These are phyloP conservation scores for Drosophila mercatorum DNA, from an alignment of 2,888 invertebrate species.

Conservation along the genomic window DNA sequence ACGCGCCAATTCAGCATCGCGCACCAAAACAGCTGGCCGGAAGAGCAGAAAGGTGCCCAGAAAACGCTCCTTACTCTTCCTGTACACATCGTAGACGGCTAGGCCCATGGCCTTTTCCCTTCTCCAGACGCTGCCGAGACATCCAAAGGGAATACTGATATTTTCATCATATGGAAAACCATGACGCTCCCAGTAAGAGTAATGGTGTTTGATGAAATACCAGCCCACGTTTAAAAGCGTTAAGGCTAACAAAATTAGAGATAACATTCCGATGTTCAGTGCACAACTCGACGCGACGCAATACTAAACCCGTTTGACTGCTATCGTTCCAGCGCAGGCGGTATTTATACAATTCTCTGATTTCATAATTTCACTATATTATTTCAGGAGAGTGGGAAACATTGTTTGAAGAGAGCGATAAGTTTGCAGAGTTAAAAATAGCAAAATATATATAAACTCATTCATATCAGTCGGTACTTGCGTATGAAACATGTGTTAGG, in stretches of 20 bases:
- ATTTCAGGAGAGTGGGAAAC: conserved; percentile 13
- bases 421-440: neutral
- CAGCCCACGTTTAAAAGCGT: conserved; percentile 43
- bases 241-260: conserved; percentile 16
- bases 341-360: conserved; percentile 31
- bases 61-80: conserved; percentile 80
- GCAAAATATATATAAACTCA: no score
- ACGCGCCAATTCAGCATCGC: conserved; percentile 87
- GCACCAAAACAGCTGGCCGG: conserved; percentile 87
- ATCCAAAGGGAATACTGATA: conserved; percentile 88
- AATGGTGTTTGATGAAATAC: conserved; percentile 64
- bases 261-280: conserved; percentile 31
- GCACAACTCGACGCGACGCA: conserved; percentile 10
- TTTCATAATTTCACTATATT: conserved; percentile 29
- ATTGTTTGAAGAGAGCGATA: neutral
- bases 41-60: conserved; percentile 88
- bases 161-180: conserved; percentile 86
- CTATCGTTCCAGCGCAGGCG: no score
- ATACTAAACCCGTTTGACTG: conserved; percentile 39
- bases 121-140: conserved; percentile 86
- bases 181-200: conserved; percentile 86
- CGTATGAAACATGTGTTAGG: neutral
- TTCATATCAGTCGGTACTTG: neutral
- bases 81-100: conserved; percentile 87
- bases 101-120: conserved; percentile 87